Evolutionary conservation across 1,140 invertebrate species (phyloP).

Genomic region (Eulimnadia texana): DNA sequence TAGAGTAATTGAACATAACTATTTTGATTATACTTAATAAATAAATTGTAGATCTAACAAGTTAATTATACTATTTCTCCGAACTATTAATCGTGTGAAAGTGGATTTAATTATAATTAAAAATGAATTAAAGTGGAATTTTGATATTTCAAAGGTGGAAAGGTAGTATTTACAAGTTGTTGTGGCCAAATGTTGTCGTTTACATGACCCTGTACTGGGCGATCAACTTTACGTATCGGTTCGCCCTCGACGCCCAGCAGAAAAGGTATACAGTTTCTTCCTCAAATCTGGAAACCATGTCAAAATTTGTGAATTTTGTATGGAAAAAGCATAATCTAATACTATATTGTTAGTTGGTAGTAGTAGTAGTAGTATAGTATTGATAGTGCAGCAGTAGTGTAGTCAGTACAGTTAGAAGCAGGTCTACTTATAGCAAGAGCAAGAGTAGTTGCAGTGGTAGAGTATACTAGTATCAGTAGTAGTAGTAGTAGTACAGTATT

Average conservation of each 20-base stretch:
- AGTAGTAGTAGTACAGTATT: too few relatives aligned
- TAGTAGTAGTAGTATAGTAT: too few relatives aligned
- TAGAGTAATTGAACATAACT: too few relatives aligned
- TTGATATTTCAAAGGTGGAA: slow-evolving; percentile 30
- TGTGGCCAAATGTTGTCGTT: slow-evolving; percentile 33
- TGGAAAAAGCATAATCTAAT: not conserved
- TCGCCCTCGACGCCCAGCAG: slow-evolving; percentile 25
- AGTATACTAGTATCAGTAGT: too few relatives aligned
- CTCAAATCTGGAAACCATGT: not conserved
- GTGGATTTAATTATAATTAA: too few relatives aligned
- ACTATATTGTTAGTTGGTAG: not conserved
- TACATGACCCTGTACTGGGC: slow-evolving; percentile 30
- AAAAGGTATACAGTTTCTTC: slow-evolving; percentile 7
- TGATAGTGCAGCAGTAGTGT: too few relatives aligned
- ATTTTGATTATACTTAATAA: slow-evolving; percentile 33
- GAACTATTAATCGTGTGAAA: too few relatives aligned
- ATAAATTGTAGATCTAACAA: not conserved
- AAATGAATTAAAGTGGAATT: not conserved
- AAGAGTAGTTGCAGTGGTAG: too few relatives aligned
- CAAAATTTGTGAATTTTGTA: not conserved
- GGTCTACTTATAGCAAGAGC: too few relatives aligned
- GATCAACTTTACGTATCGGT: slow-evolving; percentile 30
- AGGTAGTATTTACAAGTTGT: slow-evolving; percentile 36
- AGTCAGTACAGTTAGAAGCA: too few relatives aligned
- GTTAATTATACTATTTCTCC: not conserved